A percentile compares a stretch with the other conserved stretches of the same genome.
These are phyloP conservation scores for Mystacornis crossleyi DNA, from an alignment of 2,113 vertebrate species.

Conservation along the genomic window DNA sequence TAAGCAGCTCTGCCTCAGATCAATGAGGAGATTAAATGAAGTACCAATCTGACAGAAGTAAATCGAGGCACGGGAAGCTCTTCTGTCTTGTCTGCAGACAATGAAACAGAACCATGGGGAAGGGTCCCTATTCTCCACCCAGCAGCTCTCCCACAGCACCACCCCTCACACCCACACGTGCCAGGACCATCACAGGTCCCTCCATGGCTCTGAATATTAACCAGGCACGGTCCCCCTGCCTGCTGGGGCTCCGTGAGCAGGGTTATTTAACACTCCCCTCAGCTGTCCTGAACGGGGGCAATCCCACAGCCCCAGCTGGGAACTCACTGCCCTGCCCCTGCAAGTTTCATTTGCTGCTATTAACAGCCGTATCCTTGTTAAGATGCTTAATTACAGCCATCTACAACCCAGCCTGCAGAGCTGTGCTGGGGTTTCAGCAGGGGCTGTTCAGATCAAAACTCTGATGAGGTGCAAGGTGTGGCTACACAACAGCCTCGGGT, in stretches of 20 bases:
- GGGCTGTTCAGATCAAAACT: not conserved
- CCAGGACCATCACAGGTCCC: not conserved
- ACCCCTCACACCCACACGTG: not conserved
- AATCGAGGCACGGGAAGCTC: not conserved
- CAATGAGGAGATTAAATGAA: conserved; percentile 3
- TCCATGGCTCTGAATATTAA: not conserved
- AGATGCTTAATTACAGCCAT: not conserved
- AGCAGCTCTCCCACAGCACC: not conserved
- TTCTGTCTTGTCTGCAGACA: not conserved
- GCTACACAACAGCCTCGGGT: not conserved
- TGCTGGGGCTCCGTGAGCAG: not conserved
- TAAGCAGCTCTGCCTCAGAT: conserved; percentile 2
- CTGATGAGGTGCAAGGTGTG: accelerated
- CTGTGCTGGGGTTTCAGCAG: not conserved
- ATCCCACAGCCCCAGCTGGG: not conserved
- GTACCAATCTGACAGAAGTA: not conserved
- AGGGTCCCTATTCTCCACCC: not conserved
- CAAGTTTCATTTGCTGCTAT: accelerated
- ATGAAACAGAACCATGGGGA: not conserved
- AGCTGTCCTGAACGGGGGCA: accelerated
- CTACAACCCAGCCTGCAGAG: not conserved
- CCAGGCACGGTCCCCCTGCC: not conserved
- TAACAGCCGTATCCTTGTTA: not conserved
- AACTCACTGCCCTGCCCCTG: not conserved
- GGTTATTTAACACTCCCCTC: not conserved